phyloP scores from a whole-genome alignment of 2,888 invertebrate species.

The Eupeodes luniger region DNA sequence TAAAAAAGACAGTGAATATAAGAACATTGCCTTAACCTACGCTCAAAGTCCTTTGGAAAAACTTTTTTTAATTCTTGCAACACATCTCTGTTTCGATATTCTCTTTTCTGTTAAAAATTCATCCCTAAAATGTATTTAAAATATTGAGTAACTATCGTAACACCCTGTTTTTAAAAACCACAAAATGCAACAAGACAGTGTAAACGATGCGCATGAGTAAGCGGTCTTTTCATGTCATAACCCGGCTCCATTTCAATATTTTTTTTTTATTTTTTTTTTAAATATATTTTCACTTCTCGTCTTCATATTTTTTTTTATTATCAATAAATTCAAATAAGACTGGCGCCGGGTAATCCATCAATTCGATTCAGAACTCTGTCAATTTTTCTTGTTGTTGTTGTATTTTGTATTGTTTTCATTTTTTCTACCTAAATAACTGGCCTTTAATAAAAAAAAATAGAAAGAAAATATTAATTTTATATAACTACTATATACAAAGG shows the following conservation, averaged over 20 bases:
- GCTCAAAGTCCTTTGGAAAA: too few species aligned
- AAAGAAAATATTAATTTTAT: slow-evolving; percentile 2
- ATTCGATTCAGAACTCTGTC: slow-evolving; percentile 70
- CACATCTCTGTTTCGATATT: too few species aligned
- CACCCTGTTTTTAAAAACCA: slow-evolving; percentile 10
- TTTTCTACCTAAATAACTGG: slow-evolving; percentile 8
- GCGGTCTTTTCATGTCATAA: slow-evolving; percentile 45
- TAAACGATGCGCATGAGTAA: slow-evolving; percentile 52
- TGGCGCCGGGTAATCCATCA: slow-evolving; percentile 78
- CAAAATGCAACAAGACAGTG: slow-evolving; percentile 41
- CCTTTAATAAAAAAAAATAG: slow-evolving; percentile 17
- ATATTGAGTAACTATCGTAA: too few species aligned
- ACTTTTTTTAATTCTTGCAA: too few species aligned
- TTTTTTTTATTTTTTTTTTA: background rate
- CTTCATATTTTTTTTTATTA: slow-evolving; percentile 64
- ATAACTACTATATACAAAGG: slow-evolving; percentile 33
- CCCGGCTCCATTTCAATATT: slow-evolving; percentile 43
- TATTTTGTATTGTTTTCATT: slow-evolving; percentile 24
- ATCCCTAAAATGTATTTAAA: too few species aligned
- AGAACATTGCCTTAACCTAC: too few species aligned
- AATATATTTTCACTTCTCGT: slow-evolving; percentile 17
- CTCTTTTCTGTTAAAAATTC: too few species aligned
- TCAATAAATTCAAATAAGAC: slow-evolving; percentile 76
- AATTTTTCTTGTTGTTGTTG: slow-evolving; percentile 64
- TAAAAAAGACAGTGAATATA: too few species aligned